Evolutionary conservation across 2,113 vertebrate genomes (phyloP).

Genomic region (Sinocyclocheilus anshuiensis): DNA sequence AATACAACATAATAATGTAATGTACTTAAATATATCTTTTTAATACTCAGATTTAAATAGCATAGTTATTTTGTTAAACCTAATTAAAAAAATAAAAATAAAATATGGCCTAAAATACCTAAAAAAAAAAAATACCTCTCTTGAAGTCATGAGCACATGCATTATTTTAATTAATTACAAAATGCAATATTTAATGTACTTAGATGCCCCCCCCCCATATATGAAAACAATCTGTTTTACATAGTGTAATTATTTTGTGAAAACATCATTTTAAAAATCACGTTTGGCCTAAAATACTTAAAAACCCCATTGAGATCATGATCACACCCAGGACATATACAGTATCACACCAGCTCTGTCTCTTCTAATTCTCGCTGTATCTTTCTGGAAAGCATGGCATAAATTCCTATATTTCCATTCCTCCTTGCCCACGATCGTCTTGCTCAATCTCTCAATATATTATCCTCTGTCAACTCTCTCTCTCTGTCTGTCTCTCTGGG

Average conservation of each 20-base stretch:
- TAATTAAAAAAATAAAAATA: too few species aligned
- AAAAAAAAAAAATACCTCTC: too few species aligned
- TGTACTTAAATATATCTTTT: too few species aligned
- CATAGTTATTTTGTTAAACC: too few species aligned
- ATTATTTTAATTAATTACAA: too few species aligned
- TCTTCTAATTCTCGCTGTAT: background rate
- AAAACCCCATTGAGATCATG: background rate
- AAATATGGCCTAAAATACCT: too few species aligned
- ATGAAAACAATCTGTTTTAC: background rate
- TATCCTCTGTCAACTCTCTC: background rate
- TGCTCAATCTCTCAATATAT: background rate
- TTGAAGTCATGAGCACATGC: too few species aligned
- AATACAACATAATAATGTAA: too few species aligned
- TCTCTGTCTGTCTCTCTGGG: background rate
- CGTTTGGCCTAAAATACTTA: background rate
- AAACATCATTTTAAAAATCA: too few species aligned
- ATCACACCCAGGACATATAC: background rate
- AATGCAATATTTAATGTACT: too few species aligned
- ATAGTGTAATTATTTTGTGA: too few species aligned
- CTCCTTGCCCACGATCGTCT: background rate
- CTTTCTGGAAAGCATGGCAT: background rate
- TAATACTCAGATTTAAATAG: too few species aligned
- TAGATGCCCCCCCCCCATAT: background rate
- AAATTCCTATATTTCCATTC: background rate
- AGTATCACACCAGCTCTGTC: background rate